A percentile compares a stretch with the other conserved stretches of the same genome.
These are phyloP conservation scores for Pungitius pungitius DNA, from an alignment of 2,113 vertebrate species.

Conservation along the genomic window DNA sequence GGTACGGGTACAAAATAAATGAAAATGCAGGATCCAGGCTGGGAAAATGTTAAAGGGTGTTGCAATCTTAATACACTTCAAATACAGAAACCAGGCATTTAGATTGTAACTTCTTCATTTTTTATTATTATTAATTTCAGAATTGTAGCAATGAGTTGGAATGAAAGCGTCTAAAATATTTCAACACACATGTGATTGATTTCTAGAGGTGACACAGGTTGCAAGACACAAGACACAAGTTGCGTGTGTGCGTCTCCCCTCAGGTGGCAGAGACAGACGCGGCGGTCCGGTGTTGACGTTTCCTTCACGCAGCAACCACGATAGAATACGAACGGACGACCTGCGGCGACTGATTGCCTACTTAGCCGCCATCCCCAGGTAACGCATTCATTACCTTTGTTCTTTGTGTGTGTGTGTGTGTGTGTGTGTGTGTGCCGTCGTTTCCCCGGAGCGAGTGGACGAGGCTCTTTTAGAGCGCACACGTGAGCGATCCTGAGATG, in stretches of 20 bases:
- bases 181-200: neutral
- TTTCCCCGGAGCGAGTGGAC: constrained; percentile 10
- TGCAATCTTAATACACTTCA: neutral
- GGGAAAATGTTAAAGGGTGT: neutral
- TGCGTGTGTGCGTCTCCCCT: constrained; percentile 35
- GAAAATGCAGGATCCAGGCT: neutral
- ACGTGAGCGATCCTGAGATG: constrained; percentile 50
- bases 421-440: neutral
- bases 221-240: neutral
- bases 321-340: constrained; percentile 98
- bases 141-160: neutral
- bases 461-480: constrained; percentile 19
- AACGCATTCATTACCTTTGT: constrained; percentile 13
- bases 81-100: neutral
- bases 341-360: constrained; percentile 96
- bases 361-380: constrained; percentile 96
- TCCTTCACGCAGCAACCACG: constrained; percentile 97
- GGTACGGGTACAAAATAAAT: constrained; percentile 6
- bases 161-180: neutral
- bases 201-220: neutral
- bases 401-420: neutral
- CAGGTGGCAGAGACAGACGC: constrained; percentile 97
- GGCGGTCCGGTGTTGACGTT: constrained; percentile 97
- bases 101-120: too few relatives aligned
- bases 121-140: neutral